phyloP scores from a whole-genome alignment of 2,113 vertebrate genomes.

The Spea multiplicata region DNA sequence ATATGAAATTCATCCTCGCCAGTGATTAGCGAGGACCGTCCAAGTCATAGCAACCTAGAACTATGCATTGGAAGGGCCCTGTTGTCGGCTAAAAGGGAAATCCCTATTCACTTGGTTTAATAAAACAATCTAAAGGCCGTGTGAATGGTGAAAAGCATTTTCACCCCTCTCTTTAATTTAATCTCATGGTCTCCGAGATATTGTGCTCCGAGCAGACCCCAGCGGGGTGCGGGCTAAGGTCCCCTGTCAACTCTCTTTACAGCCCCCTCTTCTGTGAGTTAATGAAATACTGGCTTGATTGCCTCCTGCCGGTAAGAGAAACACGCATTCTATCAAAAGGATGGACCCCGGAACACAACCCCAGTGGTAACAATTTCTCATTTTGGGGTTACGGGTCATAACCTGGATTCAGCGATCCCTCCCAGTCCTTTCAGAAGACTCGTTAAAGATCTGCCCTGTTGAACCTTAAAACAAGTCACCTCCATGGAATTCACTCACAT shows the following conservation, averaged over 20 bases:
- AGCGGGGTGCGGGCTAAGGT: constrained; percentile 86
- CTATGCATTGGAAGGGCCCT: constrained; percentile 87
- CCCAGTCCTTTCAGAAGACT: constrained; percentile 61
- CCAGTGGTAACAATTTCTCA: constrained; percentile 91
- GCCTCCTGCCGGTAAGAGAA: constrained; percentile 79
- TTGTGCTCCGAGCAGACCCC: constrained; percentile 87
- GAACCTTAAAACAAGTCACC: constrained; percentile 24
- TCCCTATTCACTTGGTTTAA: constrained; percentile 94
- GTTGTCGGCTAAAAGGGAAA: constrained; percentile 90
- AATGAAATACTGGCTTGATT: constrained; percentile 89
- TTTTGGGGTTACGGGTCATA: constrained; percentile 83
- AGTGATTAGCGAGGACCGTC: constrained; percentile 96
- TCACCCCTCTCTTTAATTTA: constrained; percentile 95
- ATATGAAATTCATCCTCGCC: constrained; percentile 97
- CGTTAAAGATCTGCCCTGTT: constrained; percentile 59
- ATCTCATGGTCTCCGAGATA: constrained; percentile 96
- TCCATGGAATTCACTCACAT: not conserved
- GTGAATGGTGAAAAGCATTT: constrained; percentile 97
- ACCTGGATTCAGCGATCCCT: constrained; percentile 76
- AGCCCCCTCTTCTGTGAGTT: constrained; percentile 86
- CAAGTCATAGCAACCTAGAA: constrained; percentile 99
- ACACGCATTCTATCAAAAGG: constrained; percentile 81
- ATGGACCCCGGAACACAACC: constrained; percentile 77
- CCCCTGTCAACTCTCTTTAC: constrained; percentile 85
- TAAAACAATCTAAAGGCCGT: constrained; percentile 98